These are phyloP conservation scores for Atractosteus spatula DNA, from an alignment of 2,113 vertebrate species.

Conservation along the genomic window DNA sequence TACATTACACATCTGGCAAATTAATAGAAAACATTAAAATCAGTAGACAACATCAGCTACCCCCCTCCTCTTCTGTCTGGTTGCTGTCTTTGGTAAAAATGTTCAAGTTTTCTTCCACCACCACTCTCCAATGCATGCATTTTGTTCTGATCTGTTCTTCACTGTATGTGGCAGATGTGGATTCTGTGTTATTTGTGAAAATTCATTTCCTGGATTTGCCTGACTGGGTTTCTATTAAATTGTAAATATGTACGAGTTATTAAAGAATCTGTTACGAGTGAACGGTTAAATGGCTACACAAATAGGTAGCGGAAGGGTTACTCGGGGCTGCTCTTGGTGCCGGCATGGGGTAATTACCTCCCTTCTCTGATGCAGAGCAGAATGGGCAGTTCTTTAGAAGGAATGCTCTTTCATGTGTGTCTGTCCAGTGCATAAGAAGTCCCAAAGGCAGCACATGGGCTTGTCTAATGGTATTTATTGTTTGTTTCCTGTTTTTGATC, in stretches of 20 bases:
- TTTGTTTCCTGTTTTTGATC: no score
- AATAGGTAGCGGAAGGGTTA: constrained; percentile 38
- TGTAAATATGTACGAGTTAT: constrained; percentile 52
- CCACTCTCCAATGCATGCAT: not conserved
- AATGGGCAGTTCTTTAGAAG: constrained; percentile 8
- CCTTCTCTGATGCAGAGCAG: constrained; percentile 19
- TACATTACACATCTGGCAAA: constrained; percentile 14
- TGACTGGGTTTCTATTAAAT: constrained; percentile 49
- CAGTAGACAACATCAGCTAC: constrained; percentile 4
- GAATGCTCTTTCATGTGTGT: constrained; percentile 27
- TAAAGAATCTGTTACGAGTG: constrained; percentile 48
- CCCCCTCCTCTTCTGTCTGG: constrained; percentile 19
- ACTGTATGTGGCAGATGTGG: constrained; percentile 18
- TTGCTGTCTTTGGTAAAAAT: constrained; percentile 23
- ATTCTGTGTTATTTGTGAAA: constrained; percentile 28
- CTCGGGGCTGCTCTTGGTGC: constrained; percentile 19
- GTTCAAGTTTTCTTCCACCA: constrained; percentile 8
- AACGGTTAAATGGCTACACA: constrained; percentile 42
- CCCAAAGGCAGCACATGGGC: constrained; percentile 26
- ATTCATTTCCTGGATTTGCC: constrained; percentile 36
- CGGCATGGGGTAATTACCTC: constrained; percentile 33
- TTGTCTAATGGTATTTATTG: constrained; percentile 33
- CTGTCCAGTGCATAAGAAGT: constrained; percentile 5
- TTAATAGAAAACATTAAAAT: constrained; percentile 7
- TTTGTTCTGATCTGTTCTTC: not conserved